Conservation (phyloP, 2,797 vertebrate genomes). For the Channallabes apus region DNA sequence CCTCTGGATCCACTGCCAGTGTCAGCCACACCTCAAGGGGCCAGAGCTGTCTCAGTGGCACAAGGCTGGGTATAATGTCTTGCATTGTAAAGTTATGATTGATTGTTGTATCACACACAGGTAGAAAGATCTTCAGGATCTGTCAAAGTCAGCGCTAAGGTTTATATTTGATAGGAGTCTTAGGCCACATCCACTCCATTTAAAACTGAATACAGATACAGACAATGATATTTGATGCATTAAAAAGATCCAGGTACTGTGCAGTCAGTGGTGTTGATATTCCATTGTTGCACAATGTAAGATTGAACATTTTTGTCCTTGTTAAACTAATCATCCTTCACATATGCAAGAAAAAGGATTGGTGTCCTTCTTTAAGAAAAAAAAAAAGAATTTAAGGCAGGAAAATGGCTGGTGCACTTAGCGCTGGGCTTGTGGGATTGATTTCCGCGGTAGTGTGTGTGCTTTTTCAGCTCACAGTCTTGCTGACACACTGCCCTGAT, state of each 20-base stretch:
- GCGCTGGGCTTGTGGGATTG: slow-evolving; percentile 45
- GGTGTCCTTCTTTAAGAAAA: slow-evolving; percentile 9
- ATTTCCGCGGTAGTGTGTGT: slow-evolving; percentile 51
- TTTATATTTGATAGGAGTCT: neutral
- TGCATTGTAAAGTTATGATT: neutral
- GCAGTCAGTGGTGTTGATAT: neutral
- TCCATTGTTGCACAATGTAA: neutral
- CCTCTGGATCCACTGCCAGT: too few relatives aligned
- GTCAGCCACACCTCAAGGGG: too few relatives aligned
- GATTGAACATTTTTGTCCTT: neutral
- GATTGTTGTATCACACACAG: neutral
- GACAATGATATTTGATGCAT: neutral
- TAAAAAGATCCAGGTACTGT: neutral
- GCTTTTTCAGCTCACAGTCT: slow-evolving; percentile 49
- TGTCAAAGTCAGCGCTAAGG: neutral
- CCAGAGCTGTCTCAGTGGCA: too few relatives aligned
- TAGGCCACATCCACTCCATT: neutral
- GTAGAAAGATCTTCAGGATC: neutral
- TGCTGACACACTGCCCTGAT: slow-evolving; percentile 66
- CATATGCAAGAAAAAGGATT: neutral
- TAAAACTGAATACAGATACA: neutral
- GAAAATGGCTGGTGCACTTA: slow-evolving; percentile 32
- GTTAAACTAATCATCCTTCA: neutral
- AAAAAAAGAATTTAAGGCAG: slow-evolving; percentile 3
- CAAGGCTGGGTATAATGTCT: too few relatives aligned